Conservation (phyloP, 2,113 vertebrate genomes). For the Podocnemis expansa region DNA sequence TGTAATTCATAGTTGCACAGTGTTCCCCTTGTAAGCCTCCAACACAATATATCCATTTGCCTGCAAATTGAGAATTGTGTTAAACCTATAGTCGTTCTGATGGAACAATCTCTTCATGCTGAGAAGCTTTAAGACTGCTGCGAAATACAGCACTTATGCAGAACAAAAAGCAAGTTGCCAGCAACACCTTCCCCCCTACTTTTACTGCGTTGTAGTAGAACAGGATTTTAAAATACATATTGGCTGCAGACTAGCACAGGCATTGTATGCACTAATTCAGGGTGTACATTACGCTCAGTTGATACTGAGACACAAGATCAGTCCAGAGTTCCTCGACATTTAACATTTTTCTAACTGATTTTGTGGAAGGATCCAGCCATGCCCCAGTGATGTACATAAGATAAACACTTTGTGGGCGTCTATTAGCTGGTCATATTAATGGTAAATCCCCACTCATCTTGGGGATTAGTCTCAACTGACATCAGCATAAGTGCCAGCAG, state of each 20-base stretch:
- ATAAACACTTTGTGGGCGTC: neutral
- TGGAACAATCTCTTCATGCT: slow-evolving; percentile 76
- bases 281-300: slow-evolving; percentile 66
- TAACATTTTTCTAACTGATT: neutral
- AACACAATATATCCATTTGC: slow-evolving; percentile 77
- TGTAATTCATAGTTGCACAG: slow-evolving; percentile 76
- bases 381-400: neutral
- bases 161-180: slow-evolving; percentile 77
- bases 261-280: slow-evolving; percentile 69
- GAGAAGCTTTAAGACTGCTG: slow-evolving; percentile 75
- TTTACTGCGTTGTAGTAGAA: slow-evolving; percentile 70
- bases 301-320: slow-evolving; percentile 59
- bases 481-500: neutral
- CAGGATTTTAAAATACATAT: slow-evolving; percentile 67
- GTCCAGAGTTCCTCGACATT: slow-evolving; percentile 37
- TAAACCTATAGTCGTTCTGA: slow-evolving; percentile 69
- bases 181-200: slow-evolving; percentile 75
- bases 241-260: slow-evolving; percentile 66
- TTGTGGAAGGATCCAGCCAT: neutral
- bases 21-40: slow-evolving; percentile 68
- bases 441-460: neutral
- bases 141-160: slow-evolving; percentile 74
- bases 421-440: neutral
- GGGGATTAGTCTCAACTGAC: neutral
- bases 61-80: slow-evolving; percentile 77